Evolutionary conservation across 2,113 vertebrate genomes (phyloP).

Genomic region (Toxostoma redivivum): DNA sequence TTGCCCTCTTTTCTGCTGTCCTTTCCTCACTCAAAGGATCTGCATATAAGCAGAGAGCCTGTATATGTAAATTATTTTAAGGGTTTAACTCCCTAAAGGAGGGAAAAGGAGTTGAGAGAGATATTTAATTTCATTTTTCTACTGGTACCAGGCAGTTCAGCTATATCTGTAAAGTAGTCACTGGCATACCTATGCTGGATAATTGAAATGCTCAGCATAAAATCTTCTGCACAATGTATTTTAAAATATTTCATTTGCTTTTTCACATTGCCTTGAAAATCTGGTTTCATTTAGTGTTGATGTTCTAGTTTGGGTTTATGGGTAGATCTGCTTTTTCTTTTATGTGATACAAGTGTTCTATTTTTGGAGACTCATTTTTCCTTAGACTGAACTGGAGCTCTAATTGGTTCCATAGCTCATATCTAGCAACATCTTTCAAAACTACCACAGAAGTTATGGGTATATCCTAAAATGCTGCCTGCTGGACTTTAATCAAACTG

Average conservation of each 20-base stretch:
- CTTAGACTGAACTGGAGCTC: not conserved
- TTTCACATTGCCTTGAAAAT: conserved; percentile 7
- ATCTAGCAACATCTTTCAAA: conserved; percentile 7
- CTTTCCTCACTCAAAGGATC: not conserved
- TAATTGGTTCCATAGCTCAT: conserved; percentile 59
- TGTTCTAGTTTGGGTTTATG: not conserved
- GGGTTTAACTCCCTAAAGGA: not conserved
- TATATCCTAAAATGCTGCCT: not conserved
- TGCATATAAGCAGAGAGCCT: not conserved
- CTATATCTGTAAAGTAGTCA: not conserved
- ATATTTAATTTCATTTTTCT: not conserved
- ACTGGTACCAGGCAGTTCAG: not conserved
- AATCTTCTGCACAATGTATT: not conserved
- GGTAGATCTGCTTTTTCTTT: not conserved
- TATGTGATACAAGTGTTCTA: not conserved
- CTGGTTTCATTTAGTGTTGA: not conserved
- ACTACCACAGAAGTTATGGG: not conserved
- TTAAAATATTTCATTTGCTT: not conserved
- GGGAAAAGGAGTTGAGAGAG: not conserved
- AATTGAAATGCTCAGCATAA: not conserved
- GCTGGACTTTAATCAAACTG: not conserved
- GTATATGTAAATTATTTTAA: not conserved
- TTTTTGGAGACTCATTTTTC: conserved; percentile 36
- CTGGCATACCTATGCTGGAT: not conserved
- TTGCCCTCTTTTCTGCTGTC: not conserved